Conservation (phyloP, 2,113 vertebrate genomes). For the Garra rufa region DNA sequence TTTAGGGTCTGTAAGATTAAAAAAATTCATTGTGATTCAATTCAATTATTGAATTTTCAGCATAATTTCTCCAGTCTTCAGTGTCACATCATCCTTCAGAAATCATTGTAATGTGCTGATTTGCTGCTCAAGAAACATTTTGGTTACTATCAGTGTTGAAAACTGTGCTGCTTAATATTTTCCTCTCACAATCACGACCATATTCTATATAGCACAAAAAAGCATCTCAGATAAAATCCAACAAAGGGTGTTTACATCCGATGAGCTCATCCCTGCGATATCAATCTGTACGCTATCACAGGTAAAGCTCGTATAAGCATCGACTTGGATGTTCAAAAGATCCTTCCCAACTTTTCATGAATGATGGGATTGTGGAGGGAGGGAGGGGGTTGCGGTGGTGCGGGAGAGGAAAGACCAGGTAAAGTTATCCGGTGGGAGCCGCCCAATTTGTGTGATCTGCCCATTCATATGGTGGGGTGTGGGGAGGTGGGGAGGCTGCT, state of each 20-base stretch:
- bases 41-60: background rate
- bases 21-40: too few species aligned
- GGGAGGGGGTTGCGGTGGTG: constrained; percentile 37
- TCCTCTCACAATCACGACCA: background rate
- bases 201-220: too few species aligned
- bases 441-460: constrained; percentile 63
- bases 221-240: background rate
- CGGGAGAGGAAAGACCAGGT: constrained; percentile 64
- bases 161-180: background rate
- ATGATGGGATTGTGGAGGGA: constrained; percentile 47
- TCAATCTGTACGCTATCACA: constrained; percentile 18
- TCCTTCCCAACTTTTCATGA: constrained; percentile 36
- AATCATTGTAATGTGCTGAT: background rate
- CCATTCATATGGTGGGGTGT: constrained; percentile 67
- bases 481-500: constrained; percentile 58
- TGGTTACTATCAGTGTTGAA: background rate
- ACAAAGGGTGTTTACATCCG: background rate
- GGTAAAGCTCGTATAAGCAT: constrained; percentile 18
- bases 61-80: background rate
- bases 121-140: background rate
- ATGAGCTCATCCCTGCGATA: constrained; percentile 22
- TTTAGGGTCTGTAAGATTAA: too few species aligned
- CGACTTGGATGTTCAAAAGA: constrained; percentile 13
- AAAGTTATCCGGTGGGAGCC: constrained; percentile 64
- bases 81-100: background rate